Conservation (phyloP, 2,113 vertebrate genomes). For the Shinisaurus crocodilurus region DNA sequence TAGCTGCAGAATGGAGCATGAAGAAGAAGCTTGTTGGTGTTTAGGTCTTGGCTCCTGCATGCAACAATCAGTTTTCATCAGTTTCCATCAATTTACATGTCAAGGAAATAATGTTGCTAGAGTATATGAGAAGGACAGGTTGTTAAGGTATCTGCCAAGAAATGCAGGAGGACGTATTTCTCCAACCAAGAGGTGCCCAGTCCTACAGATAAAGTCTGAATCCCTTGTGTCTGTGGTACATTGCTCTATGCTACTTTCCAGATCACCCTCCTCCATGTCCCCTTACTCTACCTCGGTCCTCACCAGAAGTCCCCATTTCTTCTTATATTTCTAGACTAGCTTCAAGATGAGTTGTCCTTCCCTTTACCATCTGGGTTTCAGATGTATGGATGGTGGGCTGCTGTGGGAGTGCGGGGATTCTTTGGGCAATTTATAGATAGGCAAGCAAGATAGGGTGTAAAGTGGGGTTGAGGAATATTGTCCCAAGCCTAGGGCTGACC, state of each 20-base stretch:
- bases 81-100: background rate
- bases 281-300: background rate
- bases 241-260: background rate
- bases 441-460: background rate
- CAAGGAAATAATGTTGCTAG: background rate
- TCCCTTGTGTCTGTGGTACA: background rate
- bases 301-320: background rate
- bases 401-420: no score
- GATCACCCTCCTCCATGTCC: background rate
- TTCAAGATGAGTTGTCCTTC: background rate
- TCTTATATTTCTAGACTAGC: background rate
- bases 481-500: background rate
- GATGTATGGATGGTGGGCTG: background rate
- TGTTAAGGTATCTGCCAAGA: background rate
- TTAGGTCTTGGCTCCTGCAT: constrained; percentile 1
- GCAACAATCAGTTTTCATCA: background rate
- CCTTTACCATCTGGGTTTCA: background rate
- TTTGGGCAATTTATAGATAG: background rate
- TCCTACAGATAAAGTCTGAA: background rate
- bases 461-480: background rate
- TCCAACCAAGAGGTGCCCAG: background rate
- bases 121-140: background rate
- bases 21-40: background rate
- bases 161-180: background rate
- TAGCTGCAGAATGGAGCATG: background rate